phyloP scores from a whole-genome alignment of 2,888 invertebrate genomes.

The Macaria notata region DNA sequence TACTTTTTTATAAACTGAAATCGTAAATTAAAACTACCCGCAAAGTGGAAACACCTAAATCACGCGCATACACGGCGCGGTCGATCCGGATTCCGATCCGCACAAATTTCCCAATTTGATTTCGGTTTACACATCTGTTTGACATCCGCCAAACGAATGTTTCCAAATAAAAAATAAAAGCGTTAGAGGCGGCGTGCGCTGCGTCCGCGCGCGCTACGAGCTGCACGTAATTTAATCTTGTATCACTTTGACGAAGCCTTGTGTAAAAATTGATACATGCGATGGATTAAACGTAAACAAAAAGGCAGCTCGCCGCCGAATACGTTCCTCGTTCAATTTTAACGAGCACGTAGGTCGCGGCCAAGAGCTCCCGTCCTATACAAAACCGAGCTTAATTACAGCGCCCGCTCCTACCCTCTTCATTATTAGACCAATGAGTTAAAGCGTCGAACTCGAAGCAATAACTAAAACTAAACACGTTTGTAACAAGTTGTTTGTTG shows the following conservation, averaged over 20 bases:
- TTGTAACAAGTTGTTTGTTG: conserved; percentile 82
- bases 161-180: conserved; percentile 51
- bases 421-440: conserved; percentile 78
- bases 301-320: conserved; percentile 16
- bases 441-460: conserved; percentile 77
- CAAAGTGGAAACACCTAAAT: conserved; percentile 23
- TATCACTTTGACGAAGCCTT: conserved; percentile 66
- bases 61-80: conserved; percentile 22
- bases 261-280: conserved; percentile 47
- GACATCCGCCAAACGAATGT: conserved; percentile 67
- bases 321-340: conserved; percentile 13
- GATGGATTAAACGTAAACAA: conserved; percentile 42
- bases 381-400: conserved; percentile 67
- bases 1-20: conserved; percentile 22
- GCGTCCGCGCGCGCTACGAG: conserved; percentile 46
- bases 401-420: conserved; percentile 61
- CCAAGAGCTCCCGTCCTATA: conserved; percentile 34
- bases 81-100: conserved; percentile 50
- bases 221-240: conserved; percentile 69
- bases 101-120: conserved; percentile 62
- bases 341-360: conserved; percentile 17
- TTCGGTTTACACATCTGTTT: conserved; percentile 71
- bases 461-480: conserved; percentile 82
- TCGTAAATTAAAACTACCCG: conserved; percentile 26
- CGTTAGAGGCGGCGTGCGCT: conserved; percentile 38